Evolutionary conservation across 2,797 vertebrate genomes (phyloP).

Genomic region (Enteromius unitaeniatus): DNA sequence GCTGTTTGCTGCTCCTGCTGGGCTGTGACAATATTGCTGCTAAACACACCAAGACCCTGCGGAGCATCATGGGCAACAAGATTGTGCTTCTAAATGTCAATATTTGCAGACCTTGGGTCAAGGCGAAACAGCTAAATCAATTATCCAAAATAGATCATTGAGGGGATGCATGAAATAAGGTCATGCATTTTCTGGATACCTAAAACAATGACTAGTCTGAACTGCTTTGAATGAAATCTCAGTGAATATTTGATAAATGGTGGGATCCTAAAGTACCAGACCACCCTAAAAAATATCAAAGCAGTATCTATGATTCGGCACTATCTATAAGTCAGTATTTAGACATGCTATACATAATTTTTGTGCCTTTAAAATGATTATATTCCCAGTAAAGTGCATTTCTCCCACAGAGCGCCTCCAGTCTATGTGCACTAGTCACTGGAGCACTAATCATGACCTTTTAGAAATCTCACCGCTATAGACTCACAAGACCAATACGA

Average conservation of each 20-base stretch:
- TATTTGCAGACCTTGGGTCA: conserved; percentile 2
- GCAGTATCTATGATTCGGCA: neutral
- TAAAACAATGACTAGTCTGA: neutral
- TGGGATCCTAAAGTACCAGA: neutral
- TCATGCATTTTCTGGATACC: neutral
- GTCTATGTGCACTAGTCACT: too few species aligned
- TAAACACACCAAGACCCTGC: conserved; percentile 29
- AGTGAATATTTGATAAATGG: neutral
- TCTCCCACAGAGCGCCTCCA: too few species aligned
- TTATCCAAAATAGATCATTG: neutral
- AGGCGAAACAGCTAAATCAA: neutral
- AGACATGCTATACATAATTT: too few species aligned
- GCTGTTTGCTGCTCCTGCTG: conserved; percentile 58
- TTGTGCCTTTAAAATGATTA: too few species aligned
- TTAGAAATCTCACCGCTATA: too few species aligned
- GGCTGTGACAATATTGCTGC: conserved; percentile 40
- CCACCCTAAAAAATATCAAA: neutral
- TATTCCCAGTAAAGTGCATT: too few species aligned
- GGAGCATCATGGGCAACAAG: conserved; percentile 25
- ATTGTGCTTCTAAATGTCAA: conserved; percentile 34
- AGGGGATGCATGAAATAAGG: neutral
- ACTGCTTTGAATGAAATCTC: neutral
- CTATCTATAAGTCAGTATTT: too few species aligned
- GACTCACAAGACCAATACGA: too few species aligned
- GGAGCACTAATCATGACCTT: too few species aligned